Base-by-base conservation (phyloP, 2,113 vertebrate species). In the Laterallus jamaicensis region DNA sequence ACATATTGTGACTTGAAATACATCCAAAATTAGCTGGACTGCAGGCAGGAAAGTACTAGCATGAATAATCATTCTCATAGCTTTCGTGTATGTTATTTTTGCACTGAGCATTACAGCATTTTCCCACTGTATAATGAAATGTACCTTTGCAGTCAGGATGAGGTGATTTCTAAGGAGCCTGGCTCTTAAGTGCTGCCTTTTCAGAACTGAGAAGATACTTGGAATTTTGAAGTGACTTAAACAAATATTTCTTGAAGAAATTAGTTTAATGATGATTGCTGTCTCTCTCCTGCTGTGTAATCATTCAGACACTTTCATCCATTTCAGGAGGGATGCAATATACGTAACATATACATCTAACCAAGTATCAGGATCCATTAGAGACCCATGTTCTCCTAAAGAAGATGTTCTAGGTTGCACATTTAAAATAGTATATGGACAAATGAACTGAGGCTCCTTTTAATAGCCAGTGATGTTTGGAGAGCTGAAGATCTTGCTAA, bases 181-280 rank as follows among this genome's bases (percentile, higher is more conserved):
- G 74, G 5, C 9, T 75, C 49, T 63, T 60, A 91, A 69, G 35
- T 5, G 8, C 26, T 81, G 16, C 62, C 54, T 91, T 95, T 89
- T 85, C 50, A 82, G 17, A 66, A 31, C 88, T 35, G 24, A 90
- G 58, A 63, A 85, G 68, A 31, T n/a, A 79, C 24, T 82, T 32
- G 47, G 49, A 91, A 54, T 89, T 92, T 73, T 91, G 74, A 95
- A 82, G 44, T 79, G 35, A 58, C n/a, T 95, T 87, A 71, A 78
- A 60, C 37, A 93, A 94, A 82, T 15, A 59, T 76, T 95, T 82
- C 54, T 85, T 79, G 50, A 62, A 85, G 15, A 80, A 85, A 73
- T 80, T 50, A 50, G 19, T 68, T 82, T 52, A 49, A 78, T 28
- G 26, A 40, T 17, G 82, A 11, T 70, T 89, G 2, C 44, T 50